Evolutionary conservation across 2,888 invertebrate species (phyloP), one percentile per base, ranked within the genome.

Genomic region (Drosophila peninsularis): DNA sequence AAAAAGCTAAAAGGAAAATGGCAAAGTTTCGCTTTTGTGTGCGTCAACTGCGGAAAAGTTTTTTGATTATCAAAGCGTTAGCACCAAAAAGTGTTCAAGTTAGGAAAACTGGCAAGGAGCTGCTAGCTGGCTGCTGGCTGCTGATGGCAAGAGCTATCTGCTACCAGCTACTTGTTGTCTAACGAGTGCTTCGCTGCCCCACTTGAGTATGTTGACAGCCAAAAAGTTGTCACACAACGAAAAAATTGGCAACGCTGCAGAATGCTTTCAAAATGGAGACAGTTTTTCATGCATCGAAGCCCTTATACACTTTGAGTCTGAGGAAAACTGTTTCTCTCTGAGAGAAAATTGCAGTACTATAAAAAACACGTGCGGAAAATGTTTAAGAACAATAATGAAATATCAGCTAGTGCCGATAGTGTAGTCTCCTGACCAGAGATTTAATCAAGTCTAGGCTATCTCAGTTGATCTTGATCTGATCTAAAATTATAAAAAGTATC

Each of bases 1-100:
- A 24, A 41, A 21, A 71, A 65, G 53, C 49, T 50, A 54, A 76
- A 62, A 54, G 54, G 58, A 66, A 80, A 78, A 57, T 75, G 67
- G 67, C 68, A 68, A 86, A 86, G 82, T 88, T 85, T 86, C 62
- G 75, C 78, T 86, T 83, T 88, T 85, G 86, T 85, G 82, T 74
- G 87, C 80, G 81, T 83, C 83, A 88, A 85, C 62, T 80, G 88
- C 69, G 62, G 69, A 75, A 81, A 85, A 86, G 78, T 86, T 86
- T 86, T 81, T 86, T 86, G 88, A 86, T 86, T 86, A 86, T 86
- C 85, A 86, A 85, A 86, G 78, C 86, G 86, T 85, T 86, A 85
- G 82, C 87, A 82, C 82, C 87, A 66, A 75, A 84, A 87, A 84
- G 82, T 84, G 82, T 84, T 77, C 84, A 82, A 83, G 61, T 82